phyloP scores from a whole-genome alignment of 2,797 vertebrate genomes.

The Ceyx erithaca region DNA sequence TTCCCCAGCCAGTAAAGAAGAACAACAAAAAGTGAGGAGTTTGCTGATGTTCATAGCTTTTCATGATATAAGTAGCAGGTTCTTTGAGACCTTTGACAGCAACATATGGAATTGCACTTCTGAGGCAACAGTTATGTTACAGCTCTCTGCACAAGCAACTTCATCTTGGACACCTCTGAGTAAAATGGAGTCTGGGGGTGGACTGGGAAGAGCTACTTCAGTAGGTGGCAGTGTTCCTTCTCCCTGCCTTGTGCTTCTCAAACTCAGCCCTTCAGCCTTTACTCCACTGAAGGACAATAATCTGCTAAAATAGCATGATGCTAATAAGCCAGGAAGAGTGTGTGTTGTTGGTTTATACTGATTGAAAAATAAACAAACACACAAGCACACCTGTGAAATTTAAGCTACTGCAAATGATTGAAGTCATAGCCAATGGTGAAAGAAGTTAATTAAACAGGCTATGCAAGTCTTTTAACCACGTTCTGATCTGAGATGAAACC shows the following conservation, averaged over 20 bases:
- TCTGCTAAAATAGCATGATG: not conserved
- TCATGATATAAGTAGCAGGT: not conserved
- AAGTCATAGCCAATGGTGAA: not conserved
- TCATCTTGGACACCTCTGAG: fast-evolving
- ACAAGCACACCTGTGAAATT: slow-evolving; percentile 29
- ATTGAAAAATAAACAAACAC: not conserved
- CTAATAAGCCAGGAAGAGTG: not conserved
- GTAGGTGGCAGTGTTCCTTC: not conserved
- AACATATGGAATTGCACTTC: not conserved
- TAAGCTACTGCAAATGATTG: not conserved
- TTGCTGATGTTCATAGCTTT: not conserved
- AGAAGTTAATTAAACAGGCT: slow-evolving; percentile 12
- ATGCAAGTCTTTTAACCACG: not conserved
- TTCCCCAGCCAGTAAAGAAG: not conserved
- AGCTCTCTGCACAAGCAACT: fast-evolving
- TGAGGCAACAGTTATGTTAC: fast-evolving
- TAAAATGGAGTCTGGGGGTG: not conserved
- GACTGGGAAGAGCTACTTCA: not conserved
- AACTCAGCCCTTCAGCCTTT: not conserved
- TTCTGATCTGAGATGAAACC: not conserved
- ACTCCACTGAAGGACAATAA: not conserved
- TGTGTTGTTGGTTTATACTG: not conserved
- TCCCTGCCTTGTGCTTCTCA: not conserved
- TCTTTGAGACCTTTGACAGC: not conserved
- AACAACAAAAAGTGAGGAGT: not conserved